These are phyloP conservation scores for Nesometra sesokonis DNA, from an alignment of 35 echinoderm and acorn worm genomes.

Conservation along the genomic window DNA sequence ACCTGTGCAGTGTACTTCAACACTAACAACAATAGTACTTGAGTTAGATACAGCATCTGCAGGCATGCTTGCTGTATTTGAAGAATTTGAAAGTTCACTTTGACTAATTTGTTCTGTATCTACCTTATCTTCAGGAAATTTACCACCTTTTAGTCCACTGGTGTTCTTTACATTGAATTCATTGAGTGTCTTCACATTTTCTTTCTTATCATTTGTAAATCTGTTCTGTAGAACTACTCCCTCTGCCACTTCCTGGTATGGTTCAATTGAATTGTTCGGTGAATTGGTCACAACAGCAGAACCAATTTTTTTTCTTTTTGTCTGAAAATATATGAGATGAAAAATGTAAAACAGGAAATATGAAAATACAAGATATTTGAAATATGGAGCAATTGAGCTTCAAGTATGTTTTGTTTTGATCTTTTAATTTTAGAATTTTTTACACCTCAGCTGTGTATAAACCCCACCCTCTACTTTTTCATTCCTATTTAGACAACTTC, in stretches of 20 bases:
- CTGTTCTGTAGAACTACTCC: background rate
- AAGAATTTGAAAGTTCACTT: background rate
- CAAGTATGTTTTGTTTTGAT: no score
- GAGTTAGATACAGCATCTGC: background rate
- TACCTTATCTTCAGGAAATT: background rate
- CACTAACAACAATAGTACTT: background rate
- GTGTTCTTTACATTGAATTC: background rate
- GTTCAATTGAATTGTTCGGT: background rate
- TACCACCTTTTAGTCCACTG: background rate
- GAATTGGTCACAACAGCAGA: background rate
- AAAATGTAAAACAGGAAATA: no score
- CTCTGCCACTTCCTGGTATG: background rate
- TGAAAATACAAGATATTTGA: no score
- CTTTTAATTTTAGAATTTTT: no score
- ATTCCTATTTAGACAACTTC: no score
- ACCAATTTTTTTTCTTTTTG: background rate
- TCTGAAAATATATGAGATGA: background rate
- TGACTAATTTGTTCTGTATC: background rate
- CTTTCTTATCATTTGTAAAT: background rate
- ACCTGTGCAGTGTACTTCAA: background rate
- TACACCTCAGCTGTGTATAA: no score
- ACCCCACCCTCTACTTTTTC: no score
- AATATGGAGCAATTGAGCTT: no score
- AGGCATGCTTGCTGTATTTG: background rate
- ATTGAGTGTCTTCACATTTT: background rate